Evolutionary conservation across 2,113 vertebrate species (phyloP), one percentile per base, ranked within the genome.

Genomic region (Orthonyx spaldingii): DNA sequence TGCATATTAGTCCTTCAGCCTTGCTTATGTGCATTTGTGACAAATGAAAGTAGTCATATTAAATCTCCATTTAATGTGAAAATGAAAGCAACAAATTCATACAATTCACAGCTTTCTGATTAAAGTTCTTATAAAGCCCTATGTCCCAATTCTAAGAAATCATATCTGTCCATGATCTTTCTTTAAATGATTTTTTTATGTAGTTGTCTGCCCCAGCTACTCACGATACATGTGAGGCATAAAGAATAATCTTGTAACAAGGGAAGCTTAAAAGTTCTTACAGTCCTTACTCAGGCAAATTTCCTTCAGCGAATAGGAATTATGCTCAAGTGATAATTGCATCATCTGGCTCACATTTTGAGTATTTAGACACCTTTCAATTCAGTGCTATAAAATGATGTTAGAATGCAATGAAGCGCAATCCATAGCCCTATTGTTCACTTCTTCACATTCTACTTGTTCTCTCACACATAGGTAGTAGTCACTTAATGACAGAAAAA

Each of bases 1-100:
- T 95, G 63, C n/a, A 1, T 91, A 65, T 89, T 87, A 80, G 76
- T 78, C 85, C 91, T 96, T 93, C 90, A 89, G 57, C 90, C 42
- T 87, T 78, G 92, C 69, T 95, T 94, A 79, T 68, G 42, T 91
- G 81, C 56, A 13, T 74, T 89, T 94, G 82, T 94, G 79, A 91
- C 79, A 94, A 95, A 97, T 95, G 82, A 93, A 94, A 94, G 79
- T 41, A 90, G 92, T 94, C 84, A 59, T 65, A 90, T 90, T 94
- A 91, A 93, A 95, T 96, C 65, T 95, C 90, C 59, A 94, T 96
- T 97, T 95, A 95, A 91, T 93, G 65, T 79, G 81, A 86, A 96
- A 97, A 96, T 65, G 69, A 82, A 96, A 87, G 79, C 4, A 6
- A 93, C 69, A 94, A 95, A 95, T 87, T 91, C 46, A 70, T 93